These are phyloP conservation scores for Ephydatia muelleri DNA, from an alignment of 37 sponge, comb jelly and placozoan species.

Conservation along the genomic window DNA sequence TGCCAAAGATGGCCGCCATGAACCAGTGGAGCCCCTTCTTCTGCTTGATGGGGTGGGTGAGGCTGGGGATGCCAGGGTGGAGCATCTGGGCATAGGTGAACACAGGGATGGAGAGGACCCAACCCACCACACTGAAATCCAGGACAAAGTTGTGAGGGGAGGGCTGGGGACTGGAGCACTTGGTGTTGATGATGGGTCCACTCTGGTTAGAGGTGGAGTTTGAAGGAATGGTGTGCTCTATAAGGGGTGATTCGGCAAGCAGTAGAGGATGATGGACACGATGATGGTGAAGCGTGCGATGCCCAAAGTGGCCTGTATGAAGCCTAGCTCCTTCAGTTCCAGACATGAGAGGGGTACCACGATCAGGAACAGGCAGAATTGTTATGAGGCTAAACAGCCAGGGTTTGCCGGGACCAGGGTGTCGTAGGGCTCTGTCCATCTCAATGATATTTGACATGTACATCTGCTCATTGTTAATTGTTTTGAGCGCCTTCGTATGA, in stretches of 20 bases:
- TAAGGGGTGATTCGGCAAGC: neutral
- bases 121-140: constrained; percentile 29
- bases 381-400: constrained; percentile 52
- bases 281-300: constrained; percentile 57
- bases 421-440: constrained; percentile 54
- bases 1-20: constrained; percentile 51
- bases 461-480: too few species aligned
- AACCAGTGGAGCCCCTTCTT: constrained; percentile 65
- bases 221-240: neutral
- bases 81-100: constrained; percentile 79
- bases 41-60: constrained; percentile 68
- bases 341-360: constrained; percentile 53
- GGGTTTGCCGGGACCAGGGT: constrained; percentile 26
- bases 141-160: neutral
- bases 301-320: constrained; percentile 60
- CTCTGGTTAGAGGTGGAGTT: neutral
- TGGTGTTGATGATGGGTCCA: neutral
- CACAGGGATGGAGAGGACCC: constrained; percentile 81
- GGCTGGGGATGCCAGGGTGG: constrained; percentile 76
- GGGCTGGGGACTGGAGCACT: neutral
- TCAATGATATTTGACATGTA: too few species aligned
- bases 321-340: constrained; percentile 66
- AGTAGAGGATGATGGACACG: constrained; percentile 39
- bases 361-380: constrained; percentile 67
- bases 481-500: too few species aligned